Conservation (phyloP, 1,140 invertebrate species). For the Bradysia coprophila region DNA sequence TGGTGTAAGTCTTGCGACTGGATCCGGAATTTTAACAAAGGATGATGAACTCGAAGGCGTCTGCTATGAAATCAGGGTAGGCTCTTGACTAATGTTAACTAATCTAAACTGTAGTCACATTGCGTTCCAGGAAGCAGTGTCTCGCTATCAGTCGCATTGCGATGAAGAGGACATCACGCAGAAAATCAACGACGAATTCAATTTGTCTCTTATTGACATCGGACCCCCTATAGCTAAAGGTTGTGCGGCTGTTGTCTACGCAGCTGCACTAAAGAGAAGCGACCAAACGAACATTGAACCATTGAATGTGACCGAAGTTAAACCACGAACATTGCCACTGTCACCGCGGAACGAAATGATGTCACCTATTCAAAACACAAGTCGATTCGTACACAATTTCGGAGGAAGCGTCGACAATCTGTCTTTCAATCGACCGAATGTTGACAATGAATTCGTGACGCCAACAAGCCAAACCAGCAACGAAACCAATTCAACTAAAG, state of each 20-base stretch:
- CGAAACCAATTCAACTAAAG: too few relatives aligned
- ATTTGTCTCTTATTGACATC: conserved; percentile 41
- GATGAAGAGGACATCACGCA: conserved; percentile 31
- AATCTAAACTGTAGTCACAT: conserved; percentile 1
- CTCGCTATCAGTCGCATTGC: conserved; percentile 36
- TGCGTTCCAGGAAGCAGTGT: conserved; percentile 38
- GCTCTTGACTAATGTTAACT: conserved; percentile 4
- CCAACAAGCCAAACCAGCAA: too few relatives aligned
- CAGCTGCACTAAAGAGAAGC: conserved; percentile 32
- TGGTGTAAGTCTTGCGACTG: conserved; percentile 52
- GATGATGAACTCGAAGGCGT: conserved; percentile 61
- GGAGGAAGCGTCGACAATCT: conserved; percentile 20
- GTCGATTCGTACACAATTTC: conserved; percentile 20
- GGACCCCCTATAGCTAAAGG: conserved; percentile 61
- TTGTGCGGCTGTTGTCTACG: conserved; percentile 64
- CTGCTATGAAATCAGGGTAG: conserved; percentile 58
- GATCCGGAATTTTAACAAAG: conserved; percentile 53
- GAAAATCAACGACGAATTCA: conserved; percentile 19
- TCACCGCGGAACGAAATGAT: conserved; percentile 3
- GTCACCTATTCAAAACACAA: conserved; percentile 22
- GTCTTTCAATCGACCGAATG: conserved; percentile 12
- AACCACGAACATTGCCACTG: too few relatives aligned
- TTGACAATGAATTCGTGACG: too few relatives aligned
- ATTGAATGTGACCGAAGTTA: background rate
- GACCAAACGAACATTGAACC: background rate